Evolutionary conservation across 1,140 invertebrate genomes (phyloP).

Genomic region (Orius insidiosus): DNA sequence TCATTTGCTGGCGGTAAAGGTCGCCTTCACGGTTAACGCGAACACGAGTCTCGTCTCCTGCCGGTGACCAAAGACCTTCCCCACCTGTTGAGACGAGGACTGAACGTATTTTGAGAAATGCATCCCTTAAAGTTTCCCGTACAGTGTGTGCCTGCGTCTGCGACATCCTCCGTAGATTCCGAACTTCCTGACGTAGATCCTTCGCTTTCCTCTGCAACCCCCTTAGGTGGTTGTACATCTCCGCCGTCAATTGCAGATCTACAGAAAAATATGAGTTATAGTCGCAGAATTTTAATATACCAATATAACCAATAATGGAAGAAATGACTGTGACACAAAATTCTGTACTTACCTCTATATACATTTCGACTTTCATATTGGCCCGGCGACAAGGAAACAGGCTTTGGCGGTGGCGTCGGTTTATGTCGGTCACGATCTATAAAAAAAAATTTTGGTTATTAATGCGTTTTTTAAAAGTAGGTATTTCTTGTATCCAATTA

Average conservation of each 20-base stretch:
- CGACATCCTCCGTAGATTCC: constrained; percentile 71
- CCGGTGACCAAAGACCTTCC: constrained; percentile 36
- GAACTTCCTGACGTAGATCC: constrained; percentile 73
- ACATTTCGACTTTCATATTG: constrained; percentile 39
- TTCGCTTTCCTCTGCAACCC: constrained; percentile 76
- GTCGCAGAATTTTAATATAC: neutral
- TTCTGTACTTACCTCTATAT: constrained; percentile 26
- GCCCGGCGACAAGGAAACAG: constrained; percentile 47
- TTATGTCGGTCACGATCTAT: constrained; percentile 64
- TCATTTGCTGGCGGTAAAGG: constrained; percentile 78
- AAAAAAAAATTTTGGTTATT: too few relatives aligned
- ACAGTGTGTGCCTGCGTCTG: constrained; percentile 80
- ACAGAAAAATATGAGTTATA: neutral
- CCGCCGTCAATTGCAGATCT: constrained; percentile 54
- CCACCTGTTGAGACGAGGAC: constrained; percentile 39
- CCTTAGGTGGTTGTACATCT: constrained; percentile 71
- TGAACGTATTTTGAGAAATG: constrained; percentile 65
- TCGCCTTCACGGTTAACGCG: constrained; percentile 60
- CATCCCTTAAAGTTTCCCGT: constrained; percentile 75
- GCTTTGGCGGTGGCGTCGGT: constrained; percentile 70
- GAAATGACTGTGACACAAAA: neutral
- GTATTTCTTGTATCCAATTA: constrained; percentile 30
- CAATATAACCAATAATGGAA: neutral
- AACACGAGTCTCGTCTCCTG: constrained; percentile 42
- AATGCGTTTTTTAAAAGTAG: too few relatives aligned